Conservation (phyloP, 1,140 invertebrate genomes). For the Dinoponera quadriceps region DNA sequence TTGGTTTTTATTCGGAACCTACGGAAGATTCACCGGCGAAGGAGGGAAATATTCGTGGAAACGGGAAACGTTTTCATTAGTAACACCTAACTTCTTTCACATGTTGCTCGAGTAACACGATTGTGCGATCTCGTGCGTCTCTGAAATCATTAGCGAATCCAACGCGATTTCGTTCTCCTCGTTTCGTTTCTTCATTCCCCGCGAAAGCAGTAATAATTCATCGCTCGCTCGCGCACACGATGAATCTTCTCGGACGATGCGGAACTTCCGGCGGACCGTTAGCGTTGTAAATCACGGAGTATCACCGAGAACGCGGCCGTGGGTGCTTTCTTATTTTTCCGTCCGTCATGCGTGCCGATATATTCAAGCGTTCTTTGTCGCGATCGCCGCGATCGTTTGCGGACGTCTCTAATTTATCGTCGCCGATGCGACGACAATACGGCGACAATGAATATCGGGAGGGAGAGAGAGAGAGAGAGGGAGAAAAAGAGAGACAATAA, state of each 20-base stretch:
- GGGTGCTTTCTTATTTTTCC: constrained; percentile 53
- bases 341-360: constrained; percentile 14
- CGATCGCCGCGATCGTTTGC: constrained; percentile 54
- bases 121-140: neutral
- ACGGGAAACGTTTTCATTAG: neutral
- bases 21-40: too few relatives aligned
- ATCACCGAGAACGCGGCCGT: constrained; percentile 19
- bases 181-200: constrained; percentile 1
- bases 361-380: constrained; percentile 40
- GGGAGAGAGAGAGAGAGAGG: too few relatives aligned
- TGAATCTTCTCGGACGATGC: constrained; percentile 40
- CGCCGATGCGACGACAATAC: constrained; percentile 40
- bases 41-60: neutral
- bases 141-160: neutral
- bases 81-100: neutral
- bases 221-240: neutral
- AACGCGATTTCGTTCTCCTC: neutral
- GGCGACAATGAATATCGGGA: constrained; percentile 50
- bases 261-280: constrained; percentile 29
- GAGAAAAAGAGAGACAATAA: neutral
- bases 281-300: constrained; percentile 46
- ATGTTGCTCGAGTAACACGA: neutral
- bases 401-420: constrained; percentile 53
- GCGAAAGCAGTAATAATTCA: constrained; percentile 22
- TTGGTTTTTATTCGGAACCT: too few relatives aligned